Conservation (phyloP, 2,888 invertebrate genomes). For the Pammene aurita region DNA sequence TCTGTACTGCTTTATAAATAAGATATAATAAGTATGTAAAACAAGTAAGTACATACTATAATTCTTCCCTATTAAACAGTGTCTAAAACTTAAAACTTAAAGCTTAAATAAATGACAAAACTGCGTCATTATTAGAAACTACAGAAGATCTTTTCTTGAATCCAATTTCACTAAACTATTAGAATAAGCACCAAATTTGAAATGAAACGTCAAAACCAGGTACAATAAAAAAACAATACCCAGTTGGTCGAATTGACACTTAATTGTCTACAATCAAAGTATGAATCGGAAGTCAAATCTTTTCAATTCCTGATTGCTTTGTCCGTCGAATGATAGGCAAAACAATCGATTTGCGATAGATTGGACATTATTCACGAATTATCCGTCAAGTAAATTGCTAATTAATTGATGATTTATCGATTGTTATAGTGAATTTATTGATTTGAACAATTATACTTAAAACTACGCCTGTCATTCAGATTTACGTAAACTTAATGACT, state of each 20-base stretch:
- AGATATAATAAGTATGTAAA: too few relatives aligned
- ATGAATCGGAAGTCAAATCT: slow-evolving; percentile 19
- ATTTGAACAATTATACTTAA: background rate
- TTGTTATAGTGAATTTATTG: slow-evolving; percentile 19
- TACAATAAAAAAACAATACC: too few relatives aligned
- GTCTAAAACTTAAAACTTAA: too few relatives aligned
- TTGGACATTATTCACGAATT: slow-evolving; percentile 23
- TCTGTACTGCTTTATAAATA: background rate
- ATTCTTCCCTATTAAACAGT: too few relatives aligned
- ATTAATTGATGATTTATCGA: slow-evolving; percentile 17
- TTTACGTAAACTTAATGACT: too few relatives aligned
- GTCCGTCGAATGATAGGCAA: slow-evolving; percentile 28
- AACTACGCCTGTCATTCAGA: background rate
- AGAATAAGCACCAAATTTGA: too few relatives aligned
- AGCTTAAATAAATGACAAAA: too few relatives aligned
- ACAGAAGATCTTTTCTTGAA: too few relatives aligned
- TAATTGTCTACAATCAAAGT: slow-evolving; percentile 19
- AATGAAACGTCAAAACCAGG: too few relatives aligned
- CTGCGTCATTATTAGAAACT: too few relatives aligned
- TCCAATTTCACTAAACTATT: too few relatives aligned
- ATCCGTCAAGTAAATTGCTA: slow-evolving; percentile 16
- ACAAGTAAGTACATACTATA: too few relatives aligned
- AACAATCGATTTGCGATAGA: slow-evolving; percentile 27
- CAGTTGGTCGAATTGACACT: slow-evolving; percentile 3
- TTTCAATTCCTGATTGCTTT: slow-evolving; percentile 24